Conservation (phyloP, 2,888 invertebrate species). For the Stenichneumon culpator region DNA sequence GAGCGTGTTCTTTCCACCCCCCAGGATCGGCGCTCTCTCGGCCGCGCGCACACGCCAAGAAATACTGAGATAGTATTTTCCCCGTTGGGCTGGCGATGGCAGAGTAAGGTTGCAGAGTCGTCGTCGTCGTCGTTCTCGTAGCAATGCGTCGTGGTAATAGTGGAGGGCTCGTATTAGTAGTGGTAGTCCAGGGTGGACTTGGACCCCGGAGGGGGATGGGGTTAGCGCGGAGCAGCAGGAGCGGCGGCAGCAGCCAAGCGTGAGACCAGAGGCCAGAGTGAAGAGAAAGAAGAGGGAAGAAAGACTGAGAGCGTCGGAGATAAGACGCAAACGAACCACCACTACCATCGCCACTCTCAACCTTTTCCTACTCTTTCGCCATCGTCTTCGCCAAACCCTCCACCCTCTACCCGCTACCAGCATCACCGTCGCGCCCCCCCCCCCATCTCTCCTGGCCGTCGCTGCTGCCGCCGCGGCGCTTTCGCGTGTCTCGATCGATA, state of each 20-base stretch:
- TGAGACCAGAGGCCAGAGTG: slow-evolving; percentile 47
- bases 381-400: slow-evolving; percentile 56
- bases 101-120: slow-evolving; percentile 65
- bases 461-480: slow-evolving; percentile 50
- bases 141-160: slow-evolving; percentile 69
- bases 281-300: slow-evolving; percentile 68
- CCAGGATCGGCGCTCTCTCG: slow-evolving; percentile 29
- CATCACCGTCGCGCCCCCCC: slow-evolving; percentile 53
- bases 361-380: slow-evolving; percentile 58
- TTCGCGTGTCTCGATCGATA: slow-evolving; percentile 84
- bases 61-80: slow-evolving; percentile 56
- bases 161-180: slow-evolving; percentile 65
- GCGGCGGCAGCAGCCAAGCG: slow-evolving; percentile 62
- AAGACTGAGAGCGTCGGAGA: slow-evolving; percentile 81
- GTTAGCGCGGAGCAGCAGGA: slow-evolving; percentile 55
- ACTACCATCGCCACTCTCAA: slow-evolving; percentile 74
- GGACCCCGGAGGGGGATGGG: slow-evolving; percentile 54
- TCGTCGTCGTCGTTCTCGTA: slow-evolving; percentile 55
- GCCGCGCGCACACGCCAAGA: slow-evolving; percentile 52
- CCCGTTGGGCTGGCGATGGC: slow-evolving; percentile 55
- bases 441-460: slow-evolving; percentile 53
- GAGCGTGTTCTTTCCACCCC: slow-evolving; percentile 60
- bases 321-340: slow-evolving; percentile 85
- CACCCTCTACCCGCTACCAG: slow-evolving; percentile 54
- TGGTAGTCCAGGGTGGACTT: slow-evolving; percentile 74